A percentile compares a stretch with the other conserved stretches of the same genome.
These are phyloP conservation scores for Lepas anatifera DNA, from an alignment of 2,888 invertebrate genomes.

Conservation along the genomic window DNA sequence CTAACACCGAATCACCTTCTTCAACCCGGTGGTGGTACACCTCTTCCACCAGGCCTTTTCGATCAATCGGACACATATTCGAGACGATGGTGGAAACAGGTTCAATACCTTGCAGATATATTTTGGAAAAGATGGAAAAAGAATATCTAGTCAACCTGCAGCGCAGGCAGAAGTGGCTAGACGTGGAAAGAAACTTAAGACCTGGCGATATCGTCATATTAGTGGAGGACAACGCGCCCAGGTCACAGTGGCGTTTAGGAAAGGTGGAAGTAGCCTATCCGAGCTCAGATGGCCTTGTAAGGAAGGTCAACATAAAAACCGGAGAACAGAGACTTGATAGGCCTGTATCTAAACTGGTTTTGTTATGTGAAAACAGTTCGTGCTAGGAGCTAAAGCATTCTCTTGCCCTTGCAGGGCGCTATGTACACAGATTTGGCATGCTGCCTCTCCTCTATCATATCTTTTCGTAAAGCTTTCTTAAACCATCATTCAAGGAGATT, in stretches of 20 bases:
- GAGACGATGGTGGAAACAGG: neutral
- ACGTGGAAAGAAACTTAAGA: neutral
- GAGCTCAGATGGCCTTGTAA: neutral
- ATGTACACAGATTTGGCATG: too few species aligned
- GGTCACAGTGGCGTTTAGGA: too few species aligned
- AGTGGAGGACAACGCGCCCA: neutral
- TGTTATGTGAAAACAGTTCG: neutral
- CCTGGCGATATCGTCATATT: slow-evolving; percentile 7
- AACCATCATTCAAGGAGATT: too few species aligned
- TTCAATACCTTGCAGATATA: slow-evolving; percentile 12
- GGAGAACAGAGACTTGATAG: neutral
- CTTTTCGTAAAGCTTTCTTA: too few species aligned
- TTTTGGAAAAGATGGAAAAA: slow-evolving; percentile 14
- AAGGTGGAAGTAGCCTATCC: neutral
- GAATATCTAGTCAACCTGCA: neutral
- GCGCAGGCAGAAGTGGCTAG: neutral
- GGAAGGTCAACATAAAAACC: neutral
- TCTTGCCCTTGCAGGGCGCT: too few species aligned
- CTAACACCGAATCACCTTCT: neutral
- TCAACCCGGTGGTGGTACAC: neutral
- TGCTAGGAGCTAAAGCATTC: too few species aligned
- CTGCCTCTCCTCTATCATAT: too few species aligned
- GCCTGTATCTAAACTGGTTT: neutral
- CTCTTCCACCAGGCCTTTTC: neutral
- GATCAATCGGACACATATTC: neutral